These are phyloP conservation scores for Caenorhabditis imperialis DNA, from an alignment of 2,888 invertebrate species.

Conservation along the genomic window DNA sequence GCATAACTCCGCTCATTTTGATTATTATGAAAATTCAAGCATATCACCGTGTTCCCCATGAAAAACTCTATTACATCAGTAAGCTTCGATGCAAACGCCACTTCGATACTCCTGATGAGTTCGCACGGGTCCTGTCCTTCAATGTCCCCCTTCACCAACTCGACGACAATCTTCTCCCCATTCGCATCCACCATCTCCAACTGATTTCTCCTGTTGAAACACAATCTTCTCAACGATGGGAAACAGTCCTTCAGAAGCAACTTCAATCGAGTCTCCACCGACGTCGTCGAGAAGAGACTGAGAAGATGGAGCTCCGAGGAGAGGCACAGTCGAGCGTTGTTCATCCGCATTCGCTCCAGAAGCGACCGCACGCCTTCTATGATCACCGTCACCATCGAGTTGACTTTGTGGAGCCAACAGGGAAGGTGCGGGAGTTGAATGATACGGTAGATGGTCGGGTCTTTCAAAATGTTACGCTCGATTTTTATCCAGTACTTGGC, in stretches of 20 bases:
- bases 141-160: slow-evolving; percentile 32
- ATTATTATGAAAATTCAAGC: too few species aligned
- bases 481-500: slow-evolving; percentile 64
- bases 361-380: slow-evolving; percentile 64
- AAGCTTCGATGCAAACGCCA: slow-evolving; percentile 48
- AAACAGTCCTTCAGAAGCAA: slow-evolving; percentile 67
- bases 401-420: slow-evolving; percentile 64
- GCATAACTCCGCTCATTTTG: too few species aligned
- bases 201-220: slow-evolving; percentile 57
- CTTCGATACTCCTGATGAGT: slow-evolving; percentile 49
- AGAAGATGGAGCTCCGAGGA: slow-evolving; percentile 67
- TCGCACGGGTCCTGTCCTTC: slow-evolving; percentile 45
- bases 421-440: slow-evolving; percentile 66
- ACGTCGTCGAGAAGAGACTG: slow-evolving; percentile 60
- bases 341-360: slow-evolving; percentile 57
- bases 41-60: too few species aligned
- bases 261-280: slow-evolving; percentile 50
- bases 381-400: slow-evolving; percentile 44
- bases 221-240: slow-evolving; percentile 58
- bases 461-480: slow-evolving; percentile 51
- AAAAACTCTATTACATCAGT: slow-evolving; percentile 49
- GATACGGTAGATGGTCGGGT: slow-evolving; percentile 55
- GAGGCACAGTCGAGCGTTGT: slow-evolving; percentile 60
- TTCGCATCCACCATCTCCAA: slow-evolving; percentile 54
- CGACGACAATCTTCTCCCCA: slow-evolving; percentile 49